These are phyloP conservation scores for Aphelinus atriplicis DNA, from an alignment of 1,140 invertebrate species.

Conservation along the genomic window DNA sequence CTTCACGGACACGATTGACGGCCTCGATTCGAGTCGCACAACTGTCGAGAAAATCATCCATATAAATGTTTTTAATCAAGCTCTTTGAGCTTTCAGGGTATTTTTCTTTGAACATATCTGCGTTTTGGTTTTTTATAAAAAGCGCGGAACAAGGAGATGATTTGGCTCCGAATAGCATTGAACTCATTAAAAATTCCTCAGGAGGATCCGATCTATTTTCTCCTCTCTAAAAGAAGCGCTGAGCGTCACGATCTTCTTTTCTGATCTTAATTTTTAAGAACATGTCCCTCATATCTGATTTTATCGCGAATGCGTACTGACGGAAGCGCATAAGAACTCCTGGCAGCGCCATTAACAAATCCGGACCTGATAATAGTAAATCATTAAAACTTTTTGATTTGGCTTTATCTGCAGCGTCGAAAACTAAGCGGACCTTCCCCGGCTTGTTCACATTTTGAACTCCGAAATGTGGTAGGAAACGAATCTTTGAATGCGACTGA, in stretches of 20 bases:
- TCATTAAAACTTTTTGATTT: not conserved
- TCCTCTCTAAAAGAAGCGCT: not conserved
- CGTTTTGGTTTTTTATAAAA: conserved; percentile 32
- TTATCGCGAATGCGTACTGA: conserved; percentile 48
- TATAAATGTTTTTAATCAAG: conserved; percentile 14
- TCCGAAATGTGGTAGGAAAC: conserved; percentile 7
- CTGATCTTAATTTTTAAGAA: no score
- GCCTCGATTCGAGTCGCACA: conserved; percentile 25
- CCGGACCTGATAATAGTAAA: not conserved
- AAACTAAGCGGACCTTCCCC: not conserved
- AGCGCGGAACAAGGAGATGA: conserved; percentile 51
- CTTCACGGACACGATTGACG: not conserved
- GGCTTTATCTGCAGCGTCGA: not conserved
- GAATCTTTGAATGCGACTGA: not conserved
- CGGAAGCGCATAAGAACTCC: not conserved
- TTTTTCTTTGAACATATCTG: not conserved
- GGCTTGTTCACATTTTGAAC: not conserved
- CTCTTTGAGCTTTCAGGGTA: not conserved
- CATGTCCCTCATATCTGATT: conserved; percentile 12
- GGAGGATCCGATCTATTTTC: no score
- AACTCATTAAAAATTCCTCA: conserved; percentile 47
- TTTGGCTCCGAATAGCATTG: conserved; percentile 53
- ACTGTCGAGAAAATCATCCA: conserved; percentile 38
- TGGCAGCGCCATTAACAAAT: not conserved
- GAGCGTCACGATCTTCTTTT: no score